Evolutionary conservation across 2,113 vertebrate species (phyloP), one percentile per base, ranked within the genome.

Genomic region (Furnarius figulus): DNA sequence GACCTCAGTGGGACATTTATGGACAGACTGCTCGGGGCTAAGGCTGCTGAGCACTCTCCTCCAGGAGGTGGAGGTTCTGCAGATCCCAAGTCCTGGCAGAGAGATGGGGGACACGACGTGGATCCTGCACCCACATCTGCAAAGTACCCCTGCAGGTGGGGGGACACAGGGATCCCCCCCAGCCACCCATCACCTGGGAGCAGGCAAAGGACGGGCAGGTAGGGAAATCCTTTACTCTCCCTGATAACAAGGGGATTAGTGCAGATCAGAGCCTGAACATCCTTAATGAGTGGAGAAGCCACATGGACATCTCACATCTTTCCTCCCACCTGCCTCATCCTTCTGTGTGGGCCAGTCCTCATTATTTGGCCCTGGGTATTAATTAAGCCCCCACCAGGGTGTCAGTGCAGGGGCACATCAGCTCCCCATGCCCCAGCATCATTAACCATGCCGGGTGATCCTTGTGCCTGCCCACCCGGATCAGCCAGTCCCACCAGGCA

Each of bases 391-490:
- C 42, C 10, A 31, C 27, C 3, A 18, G 18, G 18, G 7, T 23
- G n/a, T 42, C 47, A 49, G 24, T 1, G 1, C 30, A 31, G 33
- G 35, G 44, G 56, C 12, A 63, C 49, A 50, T 33, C 35, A n/a
- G 28, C 67, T 44, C 68, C 31, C 56, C 1, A 0, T 23, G 39
- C 23, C n/a, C 67, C 50, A 1, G 65, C 39, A 63, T 5, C 0
- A 0, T 0, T 14, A 35, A 37, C 42, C 73, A 19, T 0, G 0
- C 4, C 1, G 0, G 8, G 18, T 8, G 65, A 82, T 9, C 30
- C 28, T 2, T 2, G 1, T 17, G 39, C 50, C 22, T 27, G 13
- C 24, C 31, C 52, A 24, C 55, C 35, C 5, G 35, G 30, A 50
- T 2, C 74, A 9, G 49, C 40, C 56, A 25, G 39, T 15, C 6